Percentiles rank a stretch among this genome's conserved stretches.
Evolutionary conservation across 2,113 vertebrate genomes (phyloP).

Genomic region (Brienomyrus brachyistius): DNA sequence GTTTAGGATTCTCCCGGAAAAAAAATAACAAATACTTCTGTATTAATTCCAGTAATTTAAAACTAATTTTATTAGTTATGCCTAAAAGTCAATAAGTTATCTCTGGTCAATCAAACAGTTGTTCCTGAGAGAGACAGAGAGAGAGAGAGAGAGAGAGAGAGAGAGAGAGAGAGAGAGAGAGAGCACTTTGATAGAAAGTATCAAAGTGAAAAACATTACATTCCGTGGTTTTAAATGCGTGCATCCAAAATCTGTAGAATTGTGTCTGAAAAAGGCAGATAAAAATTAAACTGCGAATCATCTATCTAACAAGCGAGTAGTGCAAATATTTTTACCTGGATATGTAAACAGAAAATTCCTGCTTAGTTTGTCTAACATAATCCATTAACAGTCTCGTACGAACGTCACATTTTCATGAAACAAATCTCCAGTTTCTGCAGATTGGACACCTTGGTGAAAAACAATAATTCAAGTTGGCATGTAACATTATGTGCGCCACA

Average conservation of each 20-base stretch:
- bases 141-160: too few species aligned
- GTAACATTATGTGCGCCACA: not conserved
- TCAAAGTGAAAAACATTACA: not conserved
- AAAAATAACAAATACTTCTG: not conserved
- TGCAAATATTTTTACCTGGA: not conserved
- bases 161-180: not conserved
- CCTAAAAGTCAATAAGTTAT: not conserved
- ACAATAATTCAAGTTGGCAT: not conserved
- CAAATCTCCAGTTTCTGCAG: not conserved
- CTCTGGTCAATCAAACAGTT: not conserved
- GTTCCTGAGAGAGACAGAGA: not conserved
- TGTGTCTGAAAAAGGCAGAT: not conserved
- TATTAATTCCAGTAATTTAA: not conserved
- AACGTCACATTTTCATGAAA: not conserved
- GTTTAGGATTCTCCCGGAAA: not conserved
- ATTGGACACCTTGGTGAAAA: not conserved
- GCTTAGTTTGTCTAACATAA: not conserved
- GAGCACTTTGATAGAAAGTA: not conserved
- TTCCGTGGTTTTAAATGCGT: not conserved
- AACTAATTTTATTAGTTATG: not conserved
- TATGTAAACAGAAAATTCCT: not conserved
- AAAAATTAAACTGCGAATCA: not conserved
- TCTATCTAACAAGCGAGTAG: not conserved
- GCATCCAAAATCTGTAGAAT: not conserved
- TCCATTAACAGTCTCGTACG: not conserved